Evolutionary conservation across 1,140 invertebrate species (phyloP).

Genomic region (Andricus grossulariae): DNA sequence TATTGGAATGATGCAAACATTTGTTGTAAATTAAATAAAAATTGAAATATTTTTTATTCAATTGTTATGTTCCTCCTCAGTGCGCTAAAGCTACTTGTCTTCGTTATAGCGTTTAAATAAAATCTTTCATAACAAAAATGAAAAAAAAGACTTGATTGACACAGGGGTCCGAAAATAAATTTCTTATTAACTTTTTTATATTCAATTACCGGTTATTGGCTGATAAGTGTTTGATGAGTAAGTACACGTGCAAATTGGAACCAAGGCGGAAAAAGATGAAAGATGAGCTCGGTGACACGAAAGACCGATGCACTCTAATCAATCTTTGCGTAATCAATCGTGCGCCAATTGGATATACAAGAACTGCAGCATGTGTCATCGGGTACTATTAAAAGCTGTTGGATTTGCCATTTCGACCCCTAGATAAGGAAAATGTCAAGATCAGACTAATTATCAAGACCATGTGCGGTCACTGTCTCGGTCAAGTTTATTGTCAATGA

Average conservation of each 20-base stretch:
- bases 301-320: constrained; percentile 14
- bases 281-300: background rate
- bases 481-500: background rate
- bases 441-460: constrained; percentile 3
- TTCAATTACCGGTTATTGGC: too few relatives aligned
- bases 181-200: too few relatives aligned
- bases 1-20: too few relatives aligned
- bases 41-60: too few relatives aligned
- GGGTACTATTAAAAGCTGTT: background rate
- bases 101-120: too few relatives aligned
- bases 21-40: too few relatives aligned
- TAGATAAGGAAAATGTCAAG: constrained; percentile 19
- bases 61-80: too few relatives aligned
- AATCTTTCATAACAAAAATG: too few relatives aligned
- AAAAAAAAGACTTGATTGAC: too few relatives aligned
- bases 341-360: background rate
- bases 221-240: background rate
- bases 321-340: constrained; percentile 2
- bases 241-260: background rate
- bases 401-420: background rate
- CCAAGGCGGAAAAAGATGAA: background rate
- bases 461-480: background rate
- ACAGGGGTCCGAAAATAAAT: too few relatives aligned
- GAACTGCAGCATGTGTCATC: background rate
- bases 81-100: too few relatives aligned